Percentiles rank a stretch among this genome's conserved stretches.
Evolutionary conservation across 2,888 invertebrate species (phyloP).

Genomic region (Odontocolon sp.): DNA sequence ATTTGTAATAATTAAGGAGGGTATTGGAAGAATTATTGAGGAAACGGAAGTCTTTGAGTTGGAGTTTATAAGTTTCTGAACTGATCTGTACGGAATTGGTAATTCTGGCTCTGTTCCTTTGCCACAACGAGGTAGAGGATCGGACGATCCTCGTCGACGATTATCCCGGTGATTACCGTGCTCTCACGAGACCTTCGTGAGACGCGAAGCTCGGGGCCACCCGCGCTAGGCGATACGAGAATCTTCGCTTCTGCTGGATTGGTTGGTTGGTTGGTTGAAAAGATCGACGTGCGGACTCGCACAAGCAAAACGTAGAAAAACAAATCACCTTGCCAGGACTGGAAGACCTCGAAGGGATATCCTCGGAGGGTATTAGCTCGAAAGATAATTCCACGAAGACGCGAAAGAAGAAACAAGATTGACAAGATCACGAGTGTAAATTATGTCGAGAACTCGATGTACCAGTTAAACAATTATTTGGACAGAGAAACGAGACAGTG

Average conservation of each 20-base stretch:
- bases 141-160: constrained; percentile 39
- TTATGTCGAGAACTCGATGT: constrained; percentile 43
- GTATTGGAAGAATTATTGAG: too few species aligned
- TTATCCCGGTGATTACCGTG: constrained; percentile 59
- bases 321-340: constrained; percentile 63
- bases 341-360: constrained; percentile 67
- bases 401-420: constrained; percentile 55
- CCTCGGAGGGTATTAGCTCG: constrained; percentile 53
- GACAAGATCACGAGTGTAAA: constrained; percentile 49
- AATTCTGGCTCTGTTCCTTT: not conserved
- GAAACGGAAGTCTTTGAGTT: not conserved
- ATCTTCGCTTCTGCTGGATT: too few species aligned
- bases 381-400: constrained; percentile 48
- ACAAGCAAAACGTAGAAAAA: constrained; percentile 14
- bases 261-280: constrained; percentile 2
- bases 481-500: constrained; percentile 28
- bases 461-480: constrained; percentile 27
- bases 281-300: constrained; percentile 41
- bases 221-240: constrained; percentile 45
- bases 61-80: not conserved
- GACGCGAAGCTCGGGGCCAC: constrained; percentile 51
- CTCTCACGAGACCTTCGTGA: constrained; percentile 52
- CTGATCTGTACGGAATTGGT: constrained; percentile 20
- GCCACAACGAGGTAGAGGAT: constrained; percentile 10
- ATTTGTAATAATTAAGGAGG: too few species aligned